Conservation (phyloP, 2,113 vertebrate species). For the Ochotona princeps region DNA sequence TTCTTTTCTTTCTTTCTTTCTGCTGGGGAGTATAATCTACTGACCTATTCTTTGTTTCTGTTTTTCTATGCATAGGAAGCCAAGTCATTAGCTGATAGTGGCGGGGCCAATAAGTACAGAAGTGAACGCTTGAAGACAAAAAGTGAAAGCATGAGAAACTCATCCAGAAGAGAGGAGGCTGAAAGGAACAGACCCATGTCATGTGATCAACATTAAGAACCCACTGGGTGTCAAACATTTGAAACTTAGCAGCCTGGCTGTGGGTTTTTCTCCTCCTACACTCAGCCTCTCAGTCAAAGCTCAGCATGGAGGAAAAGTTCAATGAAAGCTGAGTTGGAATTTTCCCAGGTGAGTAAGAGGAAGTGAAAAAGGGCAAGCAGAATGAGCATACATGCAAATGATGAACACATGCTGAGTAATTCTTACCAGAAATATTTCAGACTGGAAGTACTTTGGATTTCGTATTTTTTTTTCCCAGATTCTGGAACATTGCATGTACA, state of each 20-base stretch:
- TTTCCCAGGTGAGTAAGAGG: conserved; percentile 46
- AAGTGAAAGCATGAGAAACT: neutral
- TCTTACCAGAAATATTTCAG: neutral
- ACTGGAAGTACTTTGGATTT: neutral
- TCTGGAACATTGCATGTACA: neutral
- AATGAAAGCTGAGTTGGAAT: neutral
- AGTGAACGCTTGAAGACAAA: conserved; percentile 13
- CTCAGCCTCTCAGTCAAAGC: neutral
- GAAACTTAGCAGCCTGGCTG: neutral
- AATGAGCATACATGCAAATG: neutral
- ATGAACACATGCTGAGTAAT: neutral
- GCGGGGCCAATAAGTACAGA: neutral
- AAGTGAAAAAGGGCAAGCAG: conserved; percentile 36
- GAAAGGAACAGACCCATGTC: neutral
- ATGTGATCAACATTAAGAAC: neutral
- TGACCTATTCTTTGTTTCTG: neutral
- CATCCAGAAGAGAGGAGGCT: neutral
- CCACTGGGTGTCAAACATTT: neutral
- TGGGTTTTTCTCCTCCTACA: conserved; percentile 40
- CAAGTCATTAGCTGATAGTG: neutral
- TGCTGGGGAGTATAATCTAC: neutral
- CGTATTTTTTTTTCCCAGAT: neutral
- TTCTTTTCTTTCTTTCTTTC: too few species aligned
- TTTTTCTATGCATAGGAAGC: neutral
- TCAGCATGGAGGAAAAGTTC: neutral